A percentile compares a stretch with the other conserved stretches of the same genome.
Evolutionary conservation across 2,888 invertebrate genomes (phyloP).

Genomic region (Tetheella fluctuosa): DNA sequence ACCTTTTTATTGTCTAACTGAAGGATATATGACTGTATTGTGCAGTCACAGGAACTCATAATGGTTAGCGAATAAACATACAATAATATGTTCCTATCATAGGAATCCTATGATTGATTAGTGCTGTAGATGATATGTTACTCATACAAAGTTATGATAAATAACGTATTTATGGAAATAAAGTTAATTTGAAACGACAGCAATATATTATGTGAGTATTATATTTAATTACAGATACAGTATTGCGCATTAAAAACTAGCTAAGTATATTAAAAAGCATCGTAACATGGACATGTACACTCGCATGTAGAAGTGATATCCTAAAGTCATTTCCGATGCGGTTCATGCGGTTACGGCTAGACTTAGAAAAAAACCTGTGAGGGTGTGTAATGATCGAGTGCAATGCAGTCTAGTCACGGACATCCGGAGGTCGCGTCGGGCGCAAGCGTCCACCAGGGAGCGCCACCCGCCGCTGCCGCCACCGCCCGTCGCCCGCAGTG

Average conservation of each 20-base stretch:
- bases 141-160: not conserved
- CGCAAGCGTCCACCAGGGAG: not conserved
- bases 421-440: not conserved
- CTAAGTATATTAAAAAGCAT: too few relatives aligned
- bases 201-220: not conserved
- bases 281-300: not conserved
- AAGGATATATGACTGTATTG: too few relatives aligned
- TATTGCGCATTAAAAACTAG: too few relatives aligned
- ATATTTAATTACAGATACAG: not conserved
- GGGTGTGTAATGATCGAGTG: slow-evolving; percentile 5
- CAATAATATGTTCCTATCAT: not conserved
- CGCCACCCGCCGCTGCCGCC: not conserved
- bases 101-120: not conserved
- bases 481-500: not conserved
- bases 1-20: too few relatives aligned
- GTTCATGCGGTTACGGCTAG: not conserved
- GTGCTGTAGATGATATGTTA: not conserved
- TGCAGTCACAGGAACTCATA: too few relatives aligned
- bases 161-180: not conserved
- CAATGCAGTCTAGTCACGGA: slow-evolving; percentile 5
- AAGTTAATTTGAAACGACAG: too few relatives aligned
- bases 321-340: not conserved
- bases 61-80: not conserved
- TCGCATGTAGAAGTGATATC: not conserved
- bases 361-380: not conserved